A percentile compares a stretch with the other conserved stretches of the same genome.
These are phyloP conservation scores for Catocala sponsa DNA, from an alignment of 2,888 invertebrate genomes.

Conservation along the genomic window DNA sequence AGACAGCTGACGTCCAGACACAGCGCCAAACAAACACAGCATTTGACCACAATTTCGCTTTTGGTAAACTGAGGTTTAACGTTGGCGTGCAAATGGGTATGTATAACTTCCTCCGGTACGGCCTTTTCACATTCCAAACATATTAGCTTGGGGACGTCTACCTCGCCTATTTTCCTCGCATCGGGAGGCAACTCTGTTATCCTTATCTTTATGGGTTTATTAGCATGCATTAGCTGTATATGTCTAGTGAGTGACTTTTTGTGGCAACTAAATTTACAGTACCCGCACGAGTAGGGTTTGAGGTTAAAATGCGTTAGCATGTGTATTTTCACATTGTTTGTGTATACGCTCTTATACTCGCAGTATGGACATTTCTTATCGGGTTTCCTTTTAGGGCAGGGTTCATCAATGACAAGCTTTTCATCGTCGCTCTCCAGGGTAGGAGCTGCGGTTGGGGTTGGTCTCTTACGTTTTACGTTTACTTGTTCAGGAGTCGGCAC, in stretches of 20 bases:
- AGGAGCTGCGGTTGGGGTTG: not conserved
- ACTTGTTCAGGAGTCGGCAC: slow-evolving; percentile 62
- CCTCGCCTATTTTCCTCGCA: slow-evolving; percentile 19
- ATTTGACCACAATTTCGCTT: slow-evolving; percentile 76
- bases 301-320: slow-evolving; percentile 79
- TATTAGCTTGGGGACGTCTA: slow-evolving; percentile 42
- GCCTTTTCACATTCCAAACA: slow-evolving; percentile 72
- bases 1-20: slow-evolving; percentile 62
- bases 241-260: slow-evolving; percentile 67
- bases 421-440: slow-evolving; percentile 67
- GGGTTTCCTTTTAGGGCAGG: slow-evolving; percentile 21
- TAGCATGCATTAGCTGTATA: slow-evolving; percentile 62
- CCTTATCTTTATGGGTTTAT: slow-evolving; percentile 35
- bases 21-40: slow-evolving; percentile 75
- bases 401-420: slow-evolving; percentile 65
- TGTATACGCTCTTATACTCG: slow-evolving; percentile 46
- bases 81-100: slow-evolving; percentile 61
- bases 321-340: slow-evolving; percentile 70
- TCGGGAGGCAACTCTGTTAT: slow-evolving; percentile 48
- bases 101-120: slow-evolving; percentile 49
- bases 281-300: slow-evolving; percentile 75
- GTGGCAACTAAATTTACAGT: slow-evolving; percentile 70
- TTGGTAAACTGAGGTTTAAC: slow-evolving; percentile 61
- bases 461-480: slow-evolving; percentile 37
- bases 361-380: slow-evolving; percentile 67